Percentiles rank a stretch among this genome's conserved stretches.
phyloP scores from a whole-genome alignment of 2,113 vertebrate genomes.

The Nannospalax galili region DNA sequence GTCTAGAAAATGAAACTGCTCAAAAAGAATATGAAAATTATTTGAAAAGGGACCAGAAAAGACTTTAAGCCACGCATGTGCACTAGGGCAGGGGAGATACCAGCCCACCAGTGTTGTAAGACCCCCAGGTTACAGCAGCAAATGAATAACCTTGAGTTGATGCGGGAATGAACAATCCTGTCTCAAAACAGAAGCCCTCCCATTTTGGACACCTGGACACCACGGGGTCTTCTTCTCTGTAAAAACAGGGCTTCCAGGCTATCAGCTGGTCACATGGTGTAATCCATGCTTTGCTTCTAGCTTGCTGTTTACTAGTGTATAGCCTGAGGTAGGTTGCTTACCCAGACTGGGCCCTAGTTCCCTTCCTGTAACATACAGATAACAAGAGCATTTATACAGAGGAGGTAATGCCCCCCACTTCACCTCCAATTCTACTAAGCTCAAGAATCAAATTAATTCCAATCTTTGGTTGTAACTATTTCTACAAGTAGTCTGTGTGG shows the following conservation, averaged over 20 bases:
- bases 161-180: not conserved
- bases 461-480: not conserved
- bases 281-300: not conserved
- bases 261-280: not conserved
- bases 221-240: accelerated
- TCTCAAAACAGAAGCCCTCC: not conserved
- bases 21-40: slow-evolving; percentile 75
- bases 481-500: not conserved
- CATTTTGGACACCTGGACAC: not conserved
- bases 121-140: not conserved
- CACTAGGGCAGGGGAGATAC: not conserved
- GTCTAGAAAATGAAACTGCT: slow-evolving; percentile 80
- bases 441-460: not conserved
- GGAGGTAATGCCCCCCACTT: too few species aligned
- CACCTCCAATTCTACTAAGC: not conserved
- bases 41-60: slow-evolving; percentile 57
- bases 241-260: not conserved
- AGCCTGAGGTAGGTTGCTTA: not conserved
- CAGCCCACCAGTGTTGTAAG: not conserved
- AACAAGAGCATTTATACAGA: not conserved
- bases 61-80: not conserved
- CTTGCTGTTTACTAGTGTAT: not conserved
- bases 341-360: not conserved
- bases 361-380: not conserved
- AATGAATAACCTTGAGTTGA: not conserved